phyloP scores from a whole-genome alignment of 2,888 invertebrate genomes.

The Dione vanillae region DNA sequence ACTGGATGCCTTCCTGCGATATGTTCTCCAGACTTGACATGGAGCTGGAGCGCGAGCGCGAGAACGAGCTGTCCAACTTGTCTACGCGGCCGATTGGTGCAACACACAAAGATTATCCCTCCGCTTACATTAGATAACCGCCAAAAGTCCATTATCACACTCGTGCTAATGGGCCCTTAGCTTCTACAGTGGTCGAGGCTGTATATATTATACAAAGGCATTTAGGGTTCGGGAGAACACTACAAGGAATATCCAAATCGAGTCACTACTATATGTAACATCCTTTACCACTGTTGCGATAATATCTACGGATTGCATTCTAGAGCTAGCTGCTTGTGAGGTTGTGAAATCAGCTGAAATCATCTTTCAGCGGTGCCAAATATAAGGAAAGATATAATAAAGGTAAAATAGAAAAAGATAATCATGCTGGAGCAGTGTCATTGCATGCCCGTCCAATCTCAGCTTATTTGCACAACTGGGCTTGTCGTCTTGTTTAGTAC shows the following conservation, averaged over 20 bases:
- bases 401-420: conserved; percentile 51
- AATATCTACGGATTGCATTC: conserved; percentile 64
- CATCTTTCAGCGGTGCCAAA: conserved; percentile 58
- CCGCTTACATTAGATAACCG: conserved; percentile 45
- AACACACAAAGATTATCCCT: conserved; percentile 68
- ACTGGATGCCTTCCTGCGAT: conserved; percentile 97
- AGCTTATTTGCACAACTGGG: conserved; percentile 79
- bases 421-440: conserved; percentile 62
- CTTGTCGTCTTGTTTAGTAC: conserved; percentile 32
- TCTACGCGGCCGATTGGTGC: conserved; percentile 90
- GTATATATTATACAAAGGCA: neutral
- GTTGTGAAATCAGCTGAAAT: conserved; percentile 81
- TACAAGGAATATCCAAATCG: neutral
- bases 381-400: conserved; percentile 16
- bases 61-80: conserved; percentile 98
- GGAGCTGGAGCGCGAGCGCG: conserved; percentile 97
- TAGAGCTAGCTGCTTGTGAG: conserved; percentile 66
- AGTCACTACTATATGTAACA: conserved; percentile 12
- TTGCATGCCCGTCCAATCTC: conserved; percentile 80
- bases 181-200: conserved; percentile 44
- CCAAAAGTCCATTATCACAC: conserved; percentile 48
- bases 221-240: neutral
- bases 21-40: conserved; percentile 99
- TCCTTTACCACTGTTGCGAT: conserved; percentile 29
- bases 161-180: conserved; percentile 49